These are phyloP conservation scores for Phyllopteryx taeniolatus DNA, from an alignment of 2,113 vertebrate genomes.

Conservation along the genomic window DNA sequence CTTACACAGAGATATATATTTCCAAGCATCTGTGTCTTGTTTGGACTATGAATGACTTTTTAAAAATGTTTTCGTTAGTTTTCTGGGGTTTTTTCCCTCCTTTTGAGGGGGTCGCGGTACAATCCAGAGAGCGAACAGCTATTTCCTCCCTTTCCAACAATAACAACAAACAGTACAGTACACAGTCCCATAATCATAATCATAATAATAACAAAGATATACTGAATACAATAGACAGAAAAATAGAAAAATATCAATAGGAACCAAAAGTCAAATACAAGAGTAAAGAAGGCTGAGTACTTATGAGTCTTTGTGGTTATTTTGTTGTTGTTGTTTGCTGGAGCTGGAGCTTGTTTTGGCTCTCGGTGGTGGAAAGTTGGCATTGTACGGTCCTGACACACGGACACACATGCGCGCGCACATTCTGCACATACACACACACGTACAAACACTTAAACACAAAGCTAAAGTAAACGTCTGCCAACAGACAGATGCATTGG, in stretches of 20 bases:
- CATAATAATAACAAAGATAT: conserved; percentile 45
- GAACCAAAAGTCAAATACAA: conserved; percentile 76
- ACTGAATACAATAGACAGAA: conserved; percentile 76
- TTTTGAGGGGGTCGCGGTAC: conserved; percentile 44
- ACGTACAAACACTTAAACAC: conserved; percentile 20
- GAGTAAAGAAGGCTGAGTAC: conserved; percentile 67
- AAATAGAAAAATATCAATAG: conserved; percentile 81
- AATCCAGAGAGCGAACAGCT: conserved; percentile 63
- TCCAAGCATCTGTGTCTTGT: conserved; percentile 62
- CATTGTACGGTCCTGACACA: conserved; percentile 46
- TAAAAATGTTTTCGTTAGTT: conserved; percentile 37
- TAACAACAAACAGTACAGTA: conserved; percentile 72
- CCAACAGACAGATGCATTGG: conserved; percentile 50
- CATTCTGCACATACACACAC: conserved; percentile 7
- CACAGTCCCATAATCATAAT: conserved; percentile 76
- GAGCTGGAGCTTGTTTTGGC: conserved; percentile 56
- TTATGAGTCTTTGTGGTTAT: conserved; percentile 64
- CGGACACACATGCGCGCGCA: conserved; percentile 21
- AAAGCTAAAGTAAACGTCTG: conserved; percentile 34
- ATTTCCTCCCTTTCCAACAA: conserved; percentile 45
- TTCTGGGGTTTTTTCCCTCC: conserved; percentile 43
- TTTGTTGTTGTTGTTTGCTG: conserved; percentile 32
- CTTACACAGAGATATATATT: conserved; percentile 66
- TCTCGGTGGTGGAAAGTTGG: conserved; percentile 55
- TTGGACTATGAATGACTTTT: conserved; percentile 31